Percentiles rank a stretch among this genome's conserved stretches.
phyloP scores from a whole-genome alignment of 2,888 invertebrate genomes.

The Andrena dorsata region DNA sequence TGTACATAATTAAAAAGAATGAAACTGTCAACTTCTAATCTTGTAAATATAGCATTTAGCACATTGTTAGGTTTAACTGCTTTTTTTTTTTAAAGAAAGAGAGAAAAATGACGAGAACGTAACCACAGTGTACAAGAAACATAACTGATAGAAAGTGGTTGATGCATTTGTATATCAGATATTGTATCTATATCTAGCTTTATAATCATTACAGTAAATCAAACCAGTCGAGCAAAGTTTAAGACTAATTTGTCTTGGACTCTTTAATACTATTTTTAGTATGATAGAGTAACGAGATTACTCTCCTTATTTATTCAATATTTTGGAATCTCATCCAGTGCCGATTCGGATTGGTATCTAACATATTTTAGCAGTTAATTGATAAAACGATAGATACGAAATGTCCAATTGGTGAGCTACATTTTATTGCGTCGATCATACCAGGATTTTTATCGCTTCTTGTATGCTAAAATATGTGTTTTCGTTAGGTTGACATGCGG shows the following conservation, averaged over 20 bases:
- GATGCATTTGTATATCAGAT: constrained; percentile 71
- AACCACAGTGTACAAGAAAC: constrained; percentile 42
- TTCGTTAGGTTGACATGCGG: constrained; percentile 23
- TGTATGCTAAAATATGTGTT: constrained; percentile 20
- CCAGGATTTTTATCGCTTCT: constrained; percentile 28
- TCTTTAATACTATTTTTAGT: constrained; percentile 71
- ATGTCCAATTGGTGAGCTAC: constrained; percentile 25
- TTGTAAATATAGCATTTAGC: constrained; percentile 71
- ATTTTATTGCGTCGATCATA: constrained; percentile 23
- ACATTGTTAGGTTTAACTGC: constrained; percentile 55
- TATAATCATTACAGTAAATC: constrained; percentile 68
- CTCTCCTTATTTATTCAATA: constrained; percentile 72
- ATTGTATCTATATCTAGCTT: constrained; percentile 66
- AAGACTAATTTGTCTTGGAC: constrained; percentile 58
- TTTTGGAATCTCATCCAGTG: constrained; percentile 58
- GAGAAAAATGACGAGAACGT: constrained; percentile 14
- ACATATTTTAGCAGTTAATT: constrained; percentile 42
- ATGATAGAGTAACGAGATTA: constrained; percentile 58
- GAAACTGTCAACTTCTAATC: constrained; percentile 41
- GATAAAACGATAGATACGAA: constrained; percentile 14
- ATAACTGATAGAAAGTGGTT: constrained; percentile 64
- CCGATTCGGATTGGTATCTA: constrained; percentile 13
- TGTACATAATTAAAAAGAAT: constrained; percentile 62
- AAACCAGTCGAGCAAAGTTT: constrained; percentile 69
- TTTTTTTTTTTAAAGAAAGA: constrained; percentile 20